These are phyloP conservation scores for Lepilemur septentrionalis DNA, from an alignment of 2,797 vertebrate genomes.

Conservation along the genomic window DNA sequence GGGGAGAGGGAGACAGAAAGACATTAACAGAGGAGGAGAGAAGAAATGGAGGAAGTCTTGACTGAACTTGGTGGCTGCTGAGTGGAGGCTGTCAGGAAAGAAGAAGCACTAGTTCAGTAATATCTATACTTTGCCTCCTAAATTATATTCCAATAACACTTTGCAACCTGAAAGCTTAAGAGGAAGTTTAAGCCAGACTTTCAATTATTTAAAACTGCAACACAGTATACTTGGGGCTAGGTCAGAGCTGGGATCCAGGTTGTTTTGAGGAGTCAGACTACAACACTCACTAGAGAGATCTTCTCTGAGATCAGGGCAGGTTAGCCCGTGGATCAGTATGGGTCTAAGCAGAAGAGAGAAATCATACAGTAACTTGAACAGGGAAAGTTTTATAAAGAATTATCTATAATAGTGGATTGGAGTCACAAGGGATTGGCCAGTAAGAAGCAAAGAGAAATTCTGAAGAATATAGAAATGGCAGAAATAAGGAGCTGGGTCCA, in stretches of 20 bases:
- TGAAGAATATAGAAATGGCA: background rate
- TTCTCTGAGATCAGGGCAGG: background rate
- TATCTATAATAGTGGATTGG: background rate
- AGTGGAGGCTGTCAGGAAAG: background rate
- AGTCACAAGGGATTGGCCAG: background rate
- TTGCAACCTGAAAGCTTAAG: background rate
- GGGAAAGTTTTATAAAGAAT: background rate
- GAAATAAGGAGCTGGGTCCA: background rate
- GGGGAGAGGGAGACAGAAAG: background rate
- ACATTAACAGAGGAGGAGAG: background rate
- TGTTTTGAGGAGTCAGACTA: background rate
- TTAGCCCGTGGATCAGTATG: background rate
- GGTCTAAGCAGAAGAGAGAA: background rate
- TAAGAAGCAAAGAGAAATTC: background rate
- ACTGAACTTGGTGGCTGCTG: background rate
- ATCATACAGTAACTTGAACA: background rate
- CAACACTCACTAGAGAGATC: background rate
- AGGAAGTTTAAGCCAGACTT: conserved; percentile 12
- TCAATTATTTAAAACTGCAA: background rate
- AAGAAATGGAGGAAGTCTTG: background rate
- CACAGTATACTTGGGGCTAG: background rate
- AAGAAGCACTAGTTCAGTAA: background rate
- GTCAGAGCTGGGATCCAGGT: background rate
- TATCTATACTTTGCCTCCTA: background rate
- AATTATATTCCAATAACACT: background rate